A percentile compares a stretch with the other conserved stretches of the same genome.
These are phyloP conservation scores for Leuciscus idus DNA, from an alignment of 2,113 vertebrate species.

Conservation along the genomic window DNA sequence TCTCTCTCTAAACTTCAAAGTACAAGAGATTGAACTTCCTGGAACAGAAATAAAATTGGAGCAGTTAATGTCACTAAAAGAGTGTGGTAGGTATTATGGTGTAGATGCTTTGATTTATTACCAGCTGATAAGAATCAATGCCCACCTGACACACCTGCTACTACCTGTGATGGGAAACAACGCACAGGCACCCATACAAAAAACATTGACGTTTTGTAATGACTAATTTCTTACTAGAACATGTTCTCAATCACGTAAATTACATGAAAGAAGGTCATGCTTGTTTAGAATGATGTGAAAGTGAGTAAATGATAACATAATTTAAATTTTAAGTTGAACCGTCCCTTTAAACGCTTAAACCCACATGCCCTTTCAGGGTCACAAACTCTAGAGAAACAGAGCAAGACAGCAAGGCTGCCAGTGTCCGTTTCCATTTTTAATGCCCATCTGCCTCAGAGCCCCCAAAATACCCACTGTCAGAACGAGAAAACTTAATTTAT, in stretches of 20 bases:
- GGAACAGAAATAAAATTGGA: constrained; percentile 21
- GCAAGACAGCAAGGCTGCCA: constrained; percentile 5
- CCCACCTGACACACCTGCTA: constrained; percentile 3
- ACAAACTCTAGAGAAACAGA: constrained; percentile 1
- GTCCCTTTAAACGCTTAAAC: background rate
- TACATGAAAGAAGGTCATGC: background rate
- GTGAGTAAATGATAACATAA: background rate
- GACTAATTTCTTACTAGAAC: background rate
- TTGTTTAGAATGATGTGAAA: background rate
- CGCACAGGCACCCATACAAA: constrained; percentile 2
- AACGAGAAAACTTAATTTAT: constrained; percentile 32
- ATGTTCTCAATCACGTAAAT: background rate
- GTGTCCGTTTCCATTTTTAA: constrained; percentile 50
- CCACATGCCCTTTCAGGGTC: background rate
- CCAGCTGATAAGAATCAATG: constrained; percentile 13
- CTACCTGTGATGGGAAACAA: constrained; percentile 34
- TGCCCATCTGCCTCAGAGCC: constrained; percentile 36
- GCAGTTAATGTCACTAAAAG: constrained; percentile 2
- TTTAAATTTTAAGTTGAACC: background rate
- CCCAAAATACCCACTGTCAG: constrained; percentile 51
- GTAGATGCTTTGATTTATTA: constrained; percentile 2
- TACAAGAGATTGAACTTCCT: background rate
- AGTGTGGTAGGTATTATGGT: background rate
- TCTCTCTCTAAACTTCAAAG: constrained; percentile 15
- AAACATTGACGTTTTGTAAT: background rate